Evolutionary conservation across 2,113 vertebrate species (phyloP), one percentile per base, ranked within the genome.

Genomic region (Bambusicola thoracicus): DNA sequence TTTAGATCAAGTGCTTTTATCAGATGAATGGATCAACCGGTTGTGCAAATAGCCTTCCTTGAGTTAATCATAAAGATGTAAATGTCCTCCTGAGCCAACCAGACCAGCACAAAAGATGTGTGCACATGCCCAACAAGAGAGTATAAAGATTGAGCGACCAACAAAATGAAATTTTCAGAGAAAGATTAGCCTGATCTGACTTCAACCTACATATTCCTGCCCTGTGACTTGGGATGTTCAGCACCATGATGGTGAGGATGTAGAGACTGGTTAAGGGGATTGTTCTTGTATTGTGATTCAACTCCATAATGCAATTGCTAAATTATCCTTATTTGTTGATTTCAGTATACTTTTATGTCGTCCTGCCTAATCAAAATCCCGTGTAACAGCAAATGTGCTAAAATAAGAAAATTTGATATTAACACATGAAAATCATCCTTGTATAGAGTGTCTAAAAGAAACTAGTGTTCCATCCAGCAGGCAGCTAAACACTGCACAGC

Each of bases 121-220:
- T 63, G 49, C 15, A 40, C 16, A 16, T 46, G 32, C 5, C 4
- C 30, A 74, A 38, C 4, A 46, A 0, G 38, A 29, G 12, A 30
- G 6, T 48, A 48, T 11, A 53, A 93, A 46, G 85, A 7, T 18
- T 53, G 17, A 84, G 49, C 17, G 74, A 48, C 4, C 21, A 78
- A 48, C 7, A 86, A 38, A 76, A 62, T 15, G 11, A 70, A 44
- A 22, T 46, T 51, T 55, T 55, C 78, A 58, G 2, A 29, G 8
- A 63, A 14, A 32, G 77, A 19, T 13, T 66, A 25, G 36, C 25
- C 55, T 55, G 29, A 67, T 5, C 62, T 79, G 41, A 6, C 34
- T 84, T 81, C 41, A 70, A 24, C 3, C 22, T 44, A 8, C 4
- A 5, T 65, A 29, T 24, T 63, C 6, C 13, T 62, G 30, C 8